Conservation (phyloP, 2,888 invertebrate species). For the Dioctria linearis region DNA sequence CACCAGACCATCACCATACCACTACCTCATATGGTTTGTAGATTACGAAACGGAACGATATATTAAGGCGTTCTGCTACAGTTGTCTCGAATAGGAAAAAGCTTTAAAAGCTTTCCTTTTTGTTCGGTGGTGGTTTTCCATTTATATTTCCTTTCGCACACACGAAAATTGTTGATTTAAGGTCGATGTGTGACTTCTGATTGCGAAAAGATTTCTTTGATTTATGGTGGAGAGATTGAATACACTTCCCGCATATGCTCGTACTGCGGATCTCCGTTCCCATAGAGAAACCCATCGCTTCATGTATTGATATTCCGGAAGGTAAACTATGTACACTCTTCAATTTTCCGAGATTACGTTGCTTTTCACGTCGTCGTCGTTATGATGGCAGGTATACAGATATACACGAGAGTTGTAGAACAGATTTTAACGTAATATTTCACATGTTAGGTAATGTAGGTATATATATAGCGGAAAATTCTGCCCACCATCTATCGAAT, state of each 20-base stretch:
- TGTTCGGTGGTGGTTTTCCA: slow-evolving; percentile 22
- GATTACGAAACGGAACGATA: not conserved
- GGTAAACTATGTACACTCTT: slow-evolving; percentile 4
- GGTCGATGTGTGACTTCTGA: slow-evolving; percentile 53
- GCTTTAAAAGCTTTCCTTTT: slow-evolving; percentile 33
- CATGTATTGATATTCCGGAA: slow-evolving; percentile 39
- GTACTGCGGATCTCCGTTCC: slow-evolving; percentile 7
- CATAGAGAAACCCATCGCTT: not conserved
- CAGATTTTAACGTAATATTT: slow-evolving; percentile 7
- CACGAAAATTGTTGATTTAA: slow-evolving; percentile 54
- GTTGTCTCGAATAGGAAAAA: slow-evolving; percentile 22
- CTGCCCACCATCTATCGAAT: not conserved
- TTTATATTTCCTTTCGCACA: slow-evolving; percentile 43
- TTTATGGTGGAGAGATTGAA: slow-evolving; percentile 21
- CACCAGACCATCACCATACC: not conserved
- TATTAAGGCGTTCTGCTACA: not conserved
- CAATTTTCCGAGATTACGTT: slow-evolving; percentile 23
- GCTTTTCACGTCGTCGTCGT: slow-evolving; percentile 7
- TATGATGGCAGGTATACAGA: not conserved
- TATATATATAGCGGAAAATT: not conserved
- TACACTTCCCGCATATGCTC: not conserved
- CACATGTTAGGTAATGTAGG: not conserved
- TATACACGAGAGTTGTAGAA: not conserved
- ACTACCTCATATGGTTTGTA: too few relatives aligned
- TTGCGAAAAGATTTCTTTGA: slow-evolving; percentile 53